Percentiles rank a stretch among this genome's conserved stretches.
phyloP scores from a whole-genome alignment of 2,888 invertebrate species.

The Belgica antarctica region DNA sequence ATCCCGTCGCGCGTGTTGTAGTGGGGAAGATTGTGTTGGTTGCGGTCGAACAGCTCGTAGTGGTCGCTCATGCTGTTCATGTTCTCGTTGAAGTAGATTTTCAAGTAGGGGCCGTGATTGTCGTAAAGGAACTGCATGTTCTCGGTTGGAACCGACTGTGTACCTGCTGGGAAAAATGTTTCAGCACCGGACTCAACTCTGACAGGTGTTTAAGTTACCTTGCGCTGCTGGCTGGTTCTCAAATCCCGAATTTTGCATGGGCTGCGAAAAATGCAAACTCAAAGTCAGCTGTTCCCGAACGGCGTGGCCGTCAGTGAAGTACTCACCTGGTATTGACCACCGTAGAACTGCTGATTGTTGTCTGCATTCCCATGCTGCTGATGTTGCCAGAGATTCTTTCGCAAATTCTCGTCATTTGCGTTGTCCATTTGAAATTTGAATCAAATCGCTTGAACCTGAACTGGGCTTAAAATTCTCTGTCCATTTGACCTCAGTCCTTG shows the following conservation, averaged over 20 bases:
- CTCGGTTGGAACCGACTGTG: constrained; percentile 14
- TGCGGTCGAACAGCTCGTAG: constrained; percentile 29
- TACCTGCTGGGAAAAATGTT: too few relatives aligned
- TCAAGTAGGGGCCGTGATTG: constrained; percentile 31
- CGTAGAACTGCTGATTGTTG: constrained; percentile 28
- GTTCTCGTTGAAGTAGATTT: constrained; percentile 34
- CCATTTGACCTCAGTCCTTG: background rate
- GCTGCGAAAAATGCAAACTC: constrained; percentile 10
- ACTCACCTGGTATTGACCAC: constrained; percentile 24
- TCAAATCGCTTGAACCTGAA: background rate
- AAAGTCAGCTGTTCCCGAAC: background rate
- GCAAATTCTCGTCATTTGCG: background rate
- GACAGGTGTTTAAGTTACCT: too few relatives aligned
- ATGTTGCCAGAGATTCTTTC: constrained; percentile 28
- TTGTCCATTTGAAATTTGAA: constrained; percentile 16
- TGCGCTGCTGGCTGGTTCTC: constrained; percentile 3
- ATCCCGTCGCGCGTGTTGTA: background rate
- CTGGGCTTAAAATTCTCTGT: constrained; percentile 16
- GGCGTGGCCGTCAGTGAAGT: background rate
- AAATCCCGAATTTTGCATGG: constrained; percentile 35
- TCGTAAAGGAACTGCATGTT: constrained; percentile 35
- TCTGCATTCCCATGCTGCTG: background rate
- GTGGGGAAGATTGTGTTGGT: constrained; percentile 4
- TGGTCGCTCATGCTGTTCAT: background rate
- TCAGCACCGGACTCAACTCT: too few relatives aligned